Conservation (phyloP, 92 coral and sea anemone genomes). For the Epizoanthus ramosus region DNA sequence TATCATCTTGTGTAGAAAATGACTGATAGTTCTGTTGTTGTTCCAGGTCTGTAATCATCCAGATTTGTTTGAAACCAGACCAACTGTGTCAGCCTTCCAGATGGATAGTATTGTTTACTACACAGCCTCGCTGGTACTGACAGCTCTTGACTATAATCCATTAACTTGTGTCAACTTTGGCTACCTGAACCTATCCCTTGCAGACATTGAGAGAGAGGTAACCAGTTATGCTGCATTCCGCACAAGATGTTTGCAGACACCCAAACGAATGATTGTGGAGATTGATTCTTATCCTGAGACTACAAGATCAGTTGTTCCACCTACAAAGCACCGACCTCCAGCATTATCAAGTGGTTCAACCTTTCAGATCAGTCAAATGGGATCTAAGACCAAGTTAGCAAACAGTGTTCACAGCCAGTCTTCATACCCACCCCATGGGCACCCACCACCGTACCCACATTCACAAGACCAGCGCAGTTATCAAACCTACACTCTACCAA, state of each 20-base stretch:
- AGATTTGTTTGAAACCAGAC: conserved; percentile 96
- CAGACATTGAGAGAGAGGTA: conserved; percentile 89
- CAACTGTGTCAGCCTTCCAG: conserved; percentile 81
- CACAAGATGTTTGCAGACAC: conserved; percentile 85
- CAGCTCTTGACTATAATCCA: conserved; percentile 82
- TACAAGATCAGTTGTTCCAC: conserved; percentile 61
- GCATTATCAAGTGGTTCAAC: conserved; percentile 44
- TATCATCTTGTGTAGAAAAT: not conserved
- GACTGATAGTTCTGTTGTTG: not conserved
- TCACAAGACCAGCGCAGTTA: conserved; percentile 22
- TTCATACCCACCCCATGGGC: conserved; percentile 22
- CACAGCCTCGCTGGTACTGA: conserved; percentile 84
- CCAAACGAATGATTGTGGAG: conserved; percentile 80
- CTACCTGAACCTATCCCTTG: conserved; percentile 81
- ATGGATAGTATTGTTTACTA: conserved; percentile 73
- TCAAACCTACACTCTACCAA: not conserved
- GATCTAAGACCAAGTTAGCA: conserved; percentile 4
- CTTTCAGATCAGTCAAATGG: conserved; percentile 32
- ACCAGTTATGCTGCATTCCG: conserved; percentile 94
- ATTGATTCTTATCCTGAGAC: conserved; percentile 73
- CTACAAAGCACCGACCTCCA: conserved; percentile 59
- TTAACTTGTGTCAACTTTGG: conserved; percentile 74
- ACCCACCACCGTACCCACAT: conserved; percentile 32
- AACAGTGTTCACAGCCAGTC: conserved; percentile 28
- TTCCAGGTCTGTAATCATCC: conserved; percentile 98